Evolutionary conservation across 2,888 invertebrate species (phyloP).

Genomic region (Leptinotarsa haldemani): DNA sequence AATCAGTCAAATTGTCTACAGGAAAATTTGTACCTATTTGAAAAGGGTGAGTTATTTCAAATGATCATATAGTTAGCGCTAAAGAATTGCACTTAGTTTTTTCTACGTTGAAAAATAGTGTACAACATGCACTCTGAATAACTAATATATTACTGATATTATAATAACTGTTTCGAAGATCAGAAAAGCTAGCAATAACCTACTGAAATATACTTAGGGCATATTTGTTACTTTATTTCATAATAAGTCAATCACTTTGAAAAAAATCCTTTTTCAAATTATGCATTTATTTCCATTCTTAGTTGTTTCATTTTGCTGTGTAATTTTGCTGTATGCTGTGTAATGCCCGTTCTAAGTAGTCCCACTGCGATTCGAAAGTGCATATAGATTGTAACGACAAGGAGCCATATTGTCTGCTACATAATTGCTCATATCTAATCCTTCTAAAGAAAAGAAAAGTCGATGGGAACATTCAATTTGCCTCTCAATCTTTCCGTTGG

Average conservation of each 20-base stretch:
- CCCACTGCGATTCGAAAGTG: no score
- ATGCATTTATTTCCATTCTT: background rate
- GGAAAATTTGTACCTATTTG: background rate
- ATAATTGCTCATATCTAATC: no score
- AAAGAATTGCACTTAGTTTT: slow-evolving; percentile 33
- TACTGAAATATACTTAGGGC: background rate
- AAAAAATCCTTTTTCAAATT: background rate
- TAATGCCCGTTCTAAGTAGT: no score
- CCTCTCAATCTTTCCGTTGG: no score
- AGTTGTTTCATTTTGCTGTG: background rate
- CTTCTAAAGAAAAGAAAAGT: no score
- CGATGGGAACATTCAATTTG: no score
- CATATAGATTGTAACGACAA: no score
- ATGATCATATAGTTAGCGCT: slow-evolving; percentile 25
- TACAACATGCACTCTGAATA: slow-evolving; percentile 30
- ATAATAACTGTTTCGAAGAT: slow-evolving; percentile 7
- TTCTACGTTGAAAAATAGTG: slow-evolving; percentile 29
- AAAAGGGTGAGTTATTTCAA: background rate
- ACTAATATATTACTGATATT: slow-evolving; percentile 23
- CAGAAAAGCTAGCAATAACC: slow-evolving; percentile 26
- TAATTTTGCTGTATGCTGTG: no score
- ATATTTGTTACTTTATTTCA: background rate
- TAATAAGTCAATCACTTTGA: background rate
- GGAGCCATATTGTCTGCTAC: no score
- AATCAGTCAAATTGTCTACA: background rate